Evolutionary conservation across 2,797 vertebrate genomes (phyloP), one percentile per base, ranked within the genome.

Genomic region (Clamator glandarius): DNA sequence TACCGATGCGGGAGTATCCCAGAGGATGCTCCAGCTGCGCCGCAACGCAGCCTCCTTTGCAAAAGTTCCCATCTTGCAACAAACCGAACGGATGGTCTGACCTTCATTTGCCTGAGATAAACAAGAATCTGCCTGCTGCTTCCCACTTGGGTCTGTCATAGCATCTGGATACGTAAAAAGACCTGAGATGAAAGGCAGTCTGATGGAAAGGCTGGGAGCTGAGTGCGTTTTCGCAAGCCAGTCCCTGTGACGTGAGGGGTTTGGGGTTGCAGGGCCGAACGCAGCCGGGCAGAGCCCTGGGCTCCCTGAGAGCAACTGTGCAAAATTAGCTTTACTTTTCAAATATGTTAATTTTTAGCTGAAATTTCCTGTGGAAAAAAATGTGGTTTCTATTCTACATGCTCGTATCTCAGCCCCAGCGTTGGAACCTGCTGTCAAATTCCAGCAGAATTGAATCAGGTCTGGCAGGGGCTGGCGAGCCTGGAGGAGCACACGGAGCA

Each of bases 291-390:
- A 61, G 82, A 92, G 67, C 64, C 52, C 39, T 0, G 3, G 55
- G 36, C 48, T n/a, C n/a, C n/a, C n/a, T n/a, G n/a, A n/a, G 46
- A 61, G 82, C 25, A 35, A 41, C 50, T 16, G 62, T 10, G 25
- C 33, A 80, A 70, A 85, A 77, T 80, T 31, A 72, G 24, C 46
- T 80, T 89, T 59, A 21, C 62, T 82, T 87, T 78, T 83, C 73
- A 29, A 75, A 87, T 5, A 66, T 35, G 62, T 80, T 91, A 28
- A 72, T 36, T 89, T 82, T 69, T 66, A 87, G 24, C 78, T 82
- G 48, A 21, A 48, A n/a, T 86, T 92, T 94, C 76, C 62, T 54
- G 67, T 31, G 84, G 79, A 74, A 94, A 87, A 87, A 92, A 72
- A 77, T 42, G 42, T 58, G 66, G 11, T 81, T 93, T 75, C 54